These are phyloP conservation scores for Sesia bembeciformis DNA, from an alignment of 2,888 invertebrate species.

Conservation along the genomic window DNA sequence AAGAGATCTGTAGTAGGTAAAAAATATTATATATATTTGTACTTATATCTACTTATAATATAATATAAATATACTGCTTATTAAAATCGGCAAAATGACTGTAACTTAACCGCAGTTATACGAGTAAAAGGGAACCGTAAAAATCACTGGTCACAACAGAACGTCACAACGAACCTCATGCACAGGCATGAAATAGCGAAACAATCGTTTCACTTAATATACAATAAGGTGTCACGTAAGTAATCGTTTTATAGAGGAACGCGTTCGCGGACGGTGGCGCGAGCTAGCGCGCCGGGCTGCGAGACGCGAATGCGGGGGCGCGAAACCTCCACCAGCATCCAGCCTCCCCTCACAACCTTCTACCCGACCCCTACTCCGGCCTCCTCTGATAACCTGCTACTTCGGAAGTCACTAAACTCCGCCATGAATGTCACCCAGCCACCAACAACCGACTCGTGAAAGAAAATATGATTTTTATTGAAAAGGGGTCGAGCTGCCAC, in stretches of 20 bases:
- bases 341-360: constrained; percentile 24
- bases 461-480: constrained; percentile 68
- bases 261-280: constrained; percentile 19
- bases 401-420: constrained; percentile 72
- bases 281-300: constrained; percentile 50
- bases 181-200: constrained; percentile 16
- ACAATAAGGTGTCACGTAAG: constrained; percentile 39
- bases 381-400: constrained; percentile 70
- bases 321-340: constrained; percentile 42
- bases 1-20: too few relatives aligned
- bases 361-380: constrained; percentile 26
- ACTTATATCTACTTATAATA: too few relatives aligned
- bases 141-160: constrained; percentile 53
- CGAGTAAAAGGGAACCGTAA: constrained; percentile 28
- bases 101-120: too few relatives aligned
- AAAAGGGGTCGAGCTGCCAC: constrained; percentile 50
- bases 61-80: too few relatives aligned
- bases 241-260: constrained; percentile 25
- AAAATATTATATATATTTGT: too few relatives aligned
- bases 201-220: constrained; percentile 34
- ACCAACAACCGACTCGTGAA: constrained; percentile 53
- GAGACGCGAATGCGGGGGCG: constrained; percentile 55
- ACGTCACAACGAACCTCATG: constrained; percentile 59
- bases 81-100: too few relatives aligned
- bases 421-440: constrained; percentile 62